A percentile compares a stretch with the other conserved stretches of the same genome.
These are phyloP conservation scores for Chelonus formosanus DNA, from an alignment of 2,888 invertebrate genomes.

Conservation along the genomic window DNA sequence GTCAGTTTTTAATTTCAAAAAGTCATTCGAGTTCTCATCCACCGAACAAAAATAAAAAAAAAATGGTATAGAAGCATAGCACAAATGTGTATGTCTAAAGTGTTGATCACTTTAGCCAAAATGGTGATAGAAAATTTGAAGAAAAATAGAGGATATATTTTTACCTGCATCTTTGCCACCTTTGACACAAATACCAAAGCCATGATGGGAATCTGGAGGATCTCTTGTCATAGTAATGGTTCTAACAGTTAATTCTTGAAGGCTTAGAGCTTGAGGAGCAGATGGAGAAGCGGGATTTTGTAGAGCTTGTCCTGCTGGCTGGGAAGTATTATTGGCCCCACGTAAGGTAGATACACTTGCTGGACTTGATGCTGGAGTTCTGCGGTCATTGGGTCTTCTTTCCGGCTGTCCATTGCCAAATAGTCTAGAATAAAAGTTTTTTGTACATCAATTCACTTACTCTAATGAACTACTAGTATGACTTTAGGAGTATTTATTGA, in stretches of 20 bases:
- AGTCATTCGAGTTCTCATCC: too few relatives aligned
- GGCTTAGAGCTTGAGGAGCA: conserved; percentile 69
- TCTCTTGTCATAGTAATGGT: conserved; percentile 88
- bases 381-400: conserved; percentile 70
- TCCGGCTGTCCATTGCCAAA: conserved; percentile 58
- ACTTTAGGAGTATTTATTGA: too few relatives aligned
- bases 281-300: conserved; percentile 66
- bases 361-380: conserved; percentile 82
- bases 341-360: conserved; percentile 66
- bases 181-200: conserved; percentile 91
- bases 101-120: background rate
- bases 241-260: conserved; percentile 80
- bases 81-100: background rate
- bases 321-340: conserved; percentile 46
- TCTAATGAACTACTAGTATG: too few relatives aligned
- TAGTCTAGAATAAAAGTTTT: conserved; percentile 50
- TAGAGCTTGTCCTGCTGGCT: conserved; percentile 42
- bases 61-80: too few relatives aligned
- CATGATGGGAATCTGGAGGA: conserved; percentile 81
- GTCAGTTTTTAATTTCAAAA: too few relatives aligned
- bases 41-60: too few relatives aligned
- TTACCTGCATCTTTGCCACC: conserved; percentile 89
- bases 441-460: too few relatives aligned
- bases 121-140: background rate
- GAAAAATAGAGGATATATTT: conserved; percentile 28